Evolutionary conservation across 2,888 invertebrate species (phyloP).

Genomic region (Notodonta ziczac): DNA sequence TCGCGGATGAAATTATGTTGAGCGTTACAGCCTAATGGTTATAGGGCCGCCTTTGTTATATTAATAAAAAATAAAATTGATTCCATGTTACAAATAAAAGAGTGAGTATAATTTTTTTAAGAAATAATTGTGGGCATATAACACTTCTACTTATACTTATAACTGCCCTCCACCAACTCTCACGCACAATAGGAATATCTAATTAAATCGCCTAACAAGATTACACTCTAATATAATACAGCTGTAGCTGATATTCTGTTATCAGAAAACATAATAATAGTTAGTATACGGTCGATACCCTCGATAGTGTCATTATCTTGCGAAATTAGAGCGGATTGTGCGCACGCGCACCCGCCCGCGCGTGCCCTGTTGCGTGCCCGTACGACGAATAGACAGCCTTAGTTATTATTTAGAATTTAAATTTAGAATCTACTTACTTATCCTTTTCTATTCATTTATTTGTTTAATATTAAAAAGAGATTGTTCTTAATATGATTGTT

Average conservation of each 20-base stretch:
- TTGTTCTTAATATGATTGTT: background rate
- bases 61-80: too few species aligned
- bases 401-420: conserved; percentile 43
- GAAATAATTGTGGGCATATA: too few species aligned
- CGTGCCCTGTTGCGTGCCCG: conserved; percentile 47
- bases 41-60: too few species aligned
- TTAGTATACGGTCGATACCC: conserved; percentile 36
- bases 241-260: background rate
- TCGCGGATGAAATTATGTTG: too few species aligned
- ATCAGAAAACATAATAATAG: conserved; percentile 11
- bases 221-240: background rate
- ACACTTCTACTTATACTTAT: too few species aligned
- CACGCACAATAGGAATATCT: background rate
- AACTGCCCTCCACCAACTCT: background rate
- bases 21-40: too few species aligned
- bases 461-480: background rate
- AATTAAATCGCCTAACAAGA: too few species aligned
- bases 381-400: conserved; percentile 34
- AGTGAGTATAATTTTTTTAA: too few species aligned
- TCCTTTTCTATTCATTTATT: conserved; percentile 29
- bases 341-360: conserved; percentile 52
- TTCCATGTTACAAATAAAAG: too few species aligned
- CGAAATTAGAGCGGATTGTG: conserved; percentile 76
- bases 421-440: conserved; percentile 40
- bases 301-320: conserved; percentile 48